Base-by-base conservation (phyloP, 2,888 invertebrate genomes). In the Amphipyra tragopoginis region DNA sequence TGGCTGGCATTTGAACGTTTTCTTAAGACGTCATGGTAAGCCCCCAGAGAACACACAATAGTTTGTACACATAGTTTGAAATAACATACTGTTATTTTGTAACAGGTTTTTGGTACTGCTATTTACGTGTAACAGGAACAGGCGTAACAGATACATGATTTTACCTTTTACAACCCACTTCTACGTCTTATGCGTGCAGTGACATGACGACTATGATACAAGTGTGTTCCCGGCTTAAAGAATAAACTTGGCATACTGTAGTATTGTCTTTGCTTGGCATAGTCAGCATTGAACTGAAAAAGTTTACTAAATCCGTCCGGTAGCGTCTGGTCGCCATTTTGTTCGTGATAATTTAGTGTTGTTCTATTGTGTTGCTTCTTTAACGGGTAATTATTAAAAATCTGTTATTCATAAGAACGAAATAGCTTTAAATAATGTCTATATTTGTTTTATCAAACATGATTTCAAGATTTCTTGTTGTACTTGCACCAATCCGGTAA, bases 281-380 rank as follows among this genome's bases (percentile, higher is more conserved):
- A 21, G 21, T 29, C 29, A 29, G 0, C 29, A 29, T 29, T 29
- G 29, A 10, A 10, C 38, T 13, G 39, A 70, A 68, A 75, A 63
- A 56, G 13, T 26, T 26, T n/a, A 11, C 5, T 0, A 42, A 10
- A 44, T 71, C 76, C 76, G 69, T 69, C 69, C 76, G 72, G 54
- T 55, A 36, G 76, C 76, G 71, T 71, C 71, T 58, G 40, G 43
- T 29, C 59, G 77, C 73, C 73, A 73, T 73, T 63, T 73, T 73
- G 73, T 58, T 44, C 62, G 58, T 53, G 52, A 42, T 58, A 71
- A 55, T 63, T 70, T 38, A 29, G 50, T 44, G 53, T 48, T 56
- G 56, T 38, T 29, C 36, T 14, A 44, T 64, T 62, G 64, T 40
- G 45, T 63, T 50, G 57, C 38, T 2, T 42, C 21, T 45, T 0